phyloP scores from a whole-genome alignment of 2,113 vertebrate genomes.

The Emydocephalus ijimae region DNA sequence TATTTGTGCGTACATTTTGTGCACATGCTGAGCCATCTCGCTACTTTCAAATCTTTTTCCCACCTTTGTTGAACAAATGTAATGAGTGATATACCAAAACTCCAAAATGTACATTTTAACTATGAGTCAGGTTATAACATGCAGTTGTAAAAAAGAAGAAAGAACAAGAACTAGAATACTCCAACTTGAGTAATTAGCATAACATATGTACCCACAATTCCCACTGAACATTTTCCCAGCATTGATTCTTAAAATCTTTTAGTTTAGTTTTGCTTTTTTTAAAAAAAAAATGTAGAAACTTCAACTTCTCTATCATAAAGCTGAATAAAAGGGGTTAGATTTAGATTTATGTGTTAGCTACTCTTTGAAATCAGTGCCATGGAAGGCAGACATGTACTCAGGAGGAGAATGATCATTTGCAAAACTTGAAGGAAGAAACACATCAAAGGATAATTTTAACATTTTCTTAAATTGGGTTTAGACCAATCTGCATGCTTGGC shows the following conservation, averaged over 20 bases:
- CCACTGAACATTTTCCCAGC: not conserved
- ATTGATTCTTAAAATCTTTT: not conserved
- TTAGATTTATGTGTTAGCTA: not conserved
- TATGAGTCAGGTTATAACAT: conserved; percentile 6
- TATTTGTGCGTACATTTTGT: not conserved
- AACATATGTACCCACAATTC: not conserved
- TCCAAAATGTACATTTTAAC: conserved; percentile 35
- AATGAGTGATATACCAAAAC: not conserved
- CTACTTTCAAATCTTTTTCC: not conserved
- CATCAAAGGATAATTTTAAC: not conserved
- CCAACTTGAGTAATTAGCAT: conserved; percentile 21
- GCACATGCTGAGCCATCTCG: conserved; percentile 12
- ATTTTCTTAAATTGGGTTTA: not conserved
- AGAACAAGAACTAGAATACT: conserved; percentile 43
- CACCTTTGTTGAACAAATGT: conserved; percentile 7
- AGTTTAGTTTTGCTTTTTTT: not conserved
- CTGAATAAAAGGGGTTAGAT: not conserved
- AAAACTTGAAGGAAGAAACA: not conserved
- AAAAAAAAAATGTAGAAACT: not conserved
- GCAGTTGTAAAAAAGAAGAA: conserved; percentile 17
- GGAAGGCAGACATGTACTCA: not conserved
- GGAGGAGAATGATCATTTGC: not conserved
- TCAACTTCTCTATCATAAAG: not conserved
- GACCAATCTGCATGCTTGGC: not conserved
- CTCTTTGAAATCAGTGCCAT: not conserved